Evolutionary conservation across 2,113 vertebrate species (phyloP).

Genomic region (Platichthys stellatus): DNA sequence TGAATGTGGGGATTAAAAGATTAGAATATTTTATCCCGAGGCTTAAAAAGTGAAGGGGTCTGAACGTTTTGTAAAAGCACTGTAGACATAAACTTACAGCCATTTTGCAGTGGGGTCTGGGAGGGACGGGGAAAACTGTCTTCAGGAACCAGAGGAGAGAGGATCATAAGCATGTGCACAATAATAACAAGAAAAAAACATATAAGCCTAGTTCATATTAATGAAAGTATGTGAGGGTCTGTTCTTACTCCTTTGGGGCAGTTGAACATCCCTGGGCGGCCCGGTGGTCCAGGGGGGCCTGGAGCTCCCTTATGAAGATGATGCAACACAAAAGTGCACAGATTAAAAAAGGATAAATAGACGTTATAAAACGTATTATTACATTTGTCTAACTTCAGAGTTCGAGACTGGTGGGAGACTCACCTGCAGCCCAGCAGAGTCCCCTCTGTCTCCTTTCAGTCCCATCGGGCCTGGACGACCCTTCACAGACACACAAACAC

Average conservation of each 20-base stretch:
- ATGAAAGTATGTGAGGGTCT: background rate
- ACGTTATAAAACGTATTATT: background rate
- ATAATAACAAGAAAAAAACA: background rate
- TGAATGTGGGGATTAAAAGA: background rate
- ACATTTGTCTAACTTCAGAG: too few species aligned
- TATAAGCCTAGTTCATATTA: background rate
- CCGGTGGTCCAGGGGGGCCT: constrained; percentile 89
- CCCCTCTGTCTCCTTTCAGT: constrained; percentile 88
- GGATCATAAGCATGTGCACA: constrained; percentile 27
- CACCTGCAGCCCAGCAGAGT: constrained; percentile 80
- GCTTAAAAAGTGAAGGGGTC: background rate
- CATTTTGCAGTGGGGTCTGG: constrained; percentile 93
- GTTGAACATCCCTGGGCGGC: constrained; percentile 86
- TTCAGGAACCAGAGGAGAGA: constrained; percentile 68
- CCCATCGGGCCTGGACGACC: constrained; percentile 91
- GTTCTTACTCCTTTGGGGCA: constrained; percentile 92
- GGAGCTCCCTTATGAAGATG: constrained; percentile 83
- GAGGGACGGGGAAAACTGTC: constrained; percentile 91
- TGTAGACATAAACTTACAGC: constrained; percentile 83
- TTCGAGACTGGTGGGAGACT: constrained; percentile 61
- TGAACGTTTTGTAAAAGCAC: background rate
- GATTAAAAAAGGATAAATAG: background rate
- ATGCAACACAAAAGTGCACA: background rate
- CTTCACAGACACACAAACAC: constrained; percentile 69
- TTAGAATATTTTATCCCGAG: background rate